phyloP scores from a whole-genome alignment of 2,113 vertebrate genomes.

The Brachyhypopomus occidentalis region DNA sequence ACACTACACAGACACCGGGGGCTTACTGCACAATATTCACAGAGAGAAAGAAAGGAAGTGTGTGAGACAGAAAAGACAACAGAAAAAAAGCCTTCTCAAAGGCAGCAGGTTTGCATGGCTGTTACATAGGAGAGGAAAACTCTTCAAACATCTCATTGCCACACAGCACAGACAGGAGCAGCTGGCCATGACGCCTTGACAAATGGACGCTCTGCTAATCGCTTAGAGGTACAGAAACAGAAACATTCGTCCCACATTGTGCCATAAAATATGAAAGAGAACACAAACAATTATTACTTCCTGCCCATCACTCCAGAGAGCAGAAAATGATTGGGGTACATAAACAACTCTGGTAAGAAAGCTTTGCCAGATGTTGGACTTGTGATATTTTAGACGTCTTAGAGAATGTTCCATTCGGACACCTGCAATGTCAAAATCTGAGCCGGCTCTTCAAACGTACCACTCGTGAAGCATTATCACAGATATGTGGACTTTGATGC shows the following conservation, averaged over 20 bases:
- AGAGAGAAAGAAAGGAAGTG: neutral
- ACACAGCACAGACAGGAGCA: slow-evolving; percentile 2
- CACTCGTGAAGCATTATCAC: neutral
- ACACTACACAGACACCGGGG: neutral
- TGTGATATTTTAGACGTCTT: neutral
- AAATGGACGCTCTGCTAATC: neutral
- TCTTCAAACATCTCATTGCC: slow-evolving; percentile 10
- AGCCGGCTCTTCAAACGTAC: neutral
- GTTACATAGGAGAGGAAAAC: neutral
- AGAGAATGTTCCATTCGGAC: neutral
- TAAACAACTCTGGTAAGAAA: slow-evolving; percentile 6
- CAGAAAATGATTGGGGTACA: slow-evolving; percentile 1
- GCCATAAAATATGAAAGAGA: neutral
- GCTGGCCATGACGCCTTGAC: neutral
- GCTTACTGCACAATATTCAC: neutral
- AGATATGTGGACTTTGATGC: neutral
- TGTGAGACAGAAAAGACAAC: neutral
- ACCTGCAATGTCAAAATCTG: slow-evolving; percentile 9
- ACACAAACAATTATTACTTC: slow-evolving; percentile 8
- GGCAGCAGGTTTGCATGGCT: slow-evolving; percentile 1
- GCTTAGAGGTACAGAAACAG: neutral
- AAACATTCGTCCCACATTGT: neutral
- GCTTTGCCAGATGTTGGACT: neutral
- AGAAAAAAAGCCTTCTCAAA: neutral
- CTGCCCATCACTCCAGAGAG: neutral